Base-by-base conservation (phyloP, 2,888 invertebrate genomes). In the Poecilobothrus nobilitatus region DNA sequence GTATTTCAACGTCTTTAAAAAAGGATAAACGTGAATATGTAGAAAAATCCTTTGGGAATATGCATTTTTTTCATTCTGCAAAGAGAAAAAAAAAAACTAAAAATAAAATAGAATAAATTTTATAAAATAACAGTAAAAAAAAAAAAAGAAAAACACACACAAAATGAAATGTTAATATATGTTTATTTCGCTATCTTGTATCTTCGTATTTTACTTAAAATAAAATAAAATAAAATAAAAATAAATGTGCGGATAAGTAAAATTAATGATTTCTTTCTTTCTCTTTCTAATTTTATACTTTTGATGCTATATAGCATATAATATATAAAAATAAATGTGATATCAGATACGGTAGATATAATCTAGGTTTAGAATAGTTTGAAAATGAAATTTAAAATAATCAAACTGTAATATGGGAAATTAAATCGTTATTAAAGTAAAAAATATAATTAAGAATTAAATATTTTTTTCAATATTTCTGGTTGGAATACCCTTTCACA, bases 181-280 rank as follows among this genome's bases (percentile, higher is more conserved):
- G 63, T 63, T 22, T 22, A 21, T 63, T 53, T 53, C 53, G 18
- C 53, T 27, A 27, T 27, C 27, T 53, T 53, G 15, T 53, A 18
- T 53, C 18, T 53, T 53, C 37, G 37, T 37, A 37, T 12, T 53
- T 53, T 53, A 6, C 18, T 53, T 18, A 53, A 2, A 12, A 9
- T 4, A 27, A 27, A 27, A 27, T 27, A 4, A 27, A 27, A 12
- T 53, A 6, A 53, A 18, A 53, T 53, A 53, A 71, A 70, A 71
- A 67, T 68, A 71, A 72, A 68, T 72, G 71, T 71, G 71, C 71
- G 71, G 71, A 73, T 72, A 73, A 73, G 72, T 73, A 73, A 73
- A 73, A 73, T 73, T 73, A 73, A 73, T 73, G 73, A 70, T 71
- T 21, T 66, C 34, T 66, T 68, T 44, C 68, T 63, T 53, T 53